Base-by-base conservation (phyloP, 2,797 vertebrate species). In the Cheirogaleus major region DNA sequence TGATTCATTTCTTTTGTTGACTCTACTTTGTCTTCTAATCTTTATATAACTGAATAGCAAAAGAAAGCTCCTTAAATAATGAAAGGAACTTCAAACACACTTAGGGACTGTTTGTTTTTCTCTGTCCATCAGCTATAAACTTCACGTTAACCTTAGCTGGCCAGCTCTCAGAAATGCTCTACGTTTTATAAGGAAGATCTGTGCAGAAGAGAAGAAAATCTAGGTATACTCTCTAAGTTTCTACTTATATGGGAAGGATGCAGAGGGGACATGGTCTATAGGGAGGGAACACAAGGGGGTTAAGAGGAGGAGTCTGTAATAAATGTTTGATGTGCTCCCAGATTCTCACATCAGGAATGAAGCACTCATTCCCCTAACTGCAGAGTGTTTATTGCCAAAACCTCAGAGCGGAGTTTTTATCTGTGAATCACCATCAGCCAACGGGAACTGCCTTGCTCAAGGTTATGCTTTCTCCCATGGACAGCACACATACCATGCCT, bases 1-100 rank as follows among this genome's bases (percentile, higher is more conserved):
- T 97, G 69, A 95, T 95, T 95, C 61, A 92, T 97, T 97, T 95
- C 81, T 96, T 93, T 93, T 95, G 76, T 93, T 97, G 88, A 97
- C 45, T 97, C 27, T 30, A 89, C 45, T 95, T 95, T 94, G 45
- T 93, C 69, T 96, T 96, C 92, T 91, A 92, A 95, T 88, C 88
- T 95, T 97, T 89, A 95, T 95, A 86, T 88, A 95, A 81, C 84
- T 85, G 61, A 95, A 95, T 18, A 95, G 73, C 61, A 96, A 89
- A 95, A 82, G 41, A 91, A 93, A 82, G 27, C 30, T 88, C 38
- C 48, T 92, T 90, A 94, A 95, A 91, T 82, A 96, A 95, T 93
- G 75, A 92, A 96, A 90, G 61, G 27, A 94, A 86, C 41, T 95
- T 96, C 88, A 97, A 93, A 95, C 45, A 93, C 12, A 52, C 48